Evolutionary conservation across 2,888 invertebrate species (phyloP).

Genomic region (Deilephila elpenor): DNA sequence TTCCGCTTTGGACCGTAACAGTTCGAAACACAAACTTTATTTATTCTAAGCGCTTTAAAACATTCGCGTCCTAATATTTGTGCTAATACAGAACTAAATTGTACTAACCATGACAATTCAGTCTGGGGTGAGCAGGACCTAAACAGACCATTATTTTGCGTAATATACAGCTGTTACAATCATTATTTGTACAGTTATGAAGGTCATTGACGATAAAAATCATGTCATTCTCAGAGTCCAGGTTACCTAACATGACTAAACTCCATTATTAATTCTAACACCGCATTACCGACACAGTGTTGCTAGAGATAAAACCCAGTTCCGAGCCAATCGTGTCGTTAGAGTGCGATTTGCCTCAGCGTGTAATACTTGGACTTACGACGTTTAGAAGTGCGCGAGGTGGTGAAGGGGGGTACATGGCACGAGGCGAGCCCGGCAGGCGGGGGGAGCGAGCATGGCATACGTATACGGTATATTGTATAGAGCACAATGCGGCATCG

Average conservation of each 20-base stretch:
- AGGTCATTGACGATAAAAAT: neutral
- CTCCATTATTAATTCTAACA: conserved; percentile 37
- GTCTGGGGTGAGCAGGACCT: no score
- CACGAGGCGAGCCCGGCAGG: conserved; percentile 40
- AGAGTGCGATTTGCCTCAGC: conserved; percentile 41
- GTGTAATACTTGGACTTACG: conserved; percentile 25
- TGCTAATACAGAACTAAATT: no score
- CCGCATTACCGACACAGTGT: conserved; percentile 41
- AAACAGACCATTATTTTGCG: no score
- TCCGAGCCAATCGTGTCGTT: conserved; percentile 35
- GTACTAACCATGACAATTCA: no score
- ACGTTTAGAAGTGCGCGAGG: conserved; percentile 24
- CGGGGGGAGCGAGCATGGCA: conserved; percentile 49
- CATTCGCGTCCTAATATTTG: no score
- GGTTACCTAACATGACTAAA: conserved; percentile 37
- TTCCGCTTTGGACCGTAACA: no score
- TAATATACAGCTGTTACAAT: no score
- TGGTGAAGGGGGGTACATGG: conserved; percentile 43
- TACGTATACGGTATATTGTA: conserved; percentile 69
- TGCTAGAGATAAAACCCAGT: conserved; percentile 46
- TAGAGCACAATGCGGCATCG: conserved; percentile 78
- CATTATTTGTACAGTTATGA: neutral
- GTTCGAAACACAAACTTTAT: no score
- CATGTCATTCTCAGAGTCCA: conserved; percentile 30
- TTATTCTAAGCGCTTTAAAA: no score